phyloP scores from a whole-genome alignment of 2,888 invertebrate species.

The Miltochrista miniata region DNA sequence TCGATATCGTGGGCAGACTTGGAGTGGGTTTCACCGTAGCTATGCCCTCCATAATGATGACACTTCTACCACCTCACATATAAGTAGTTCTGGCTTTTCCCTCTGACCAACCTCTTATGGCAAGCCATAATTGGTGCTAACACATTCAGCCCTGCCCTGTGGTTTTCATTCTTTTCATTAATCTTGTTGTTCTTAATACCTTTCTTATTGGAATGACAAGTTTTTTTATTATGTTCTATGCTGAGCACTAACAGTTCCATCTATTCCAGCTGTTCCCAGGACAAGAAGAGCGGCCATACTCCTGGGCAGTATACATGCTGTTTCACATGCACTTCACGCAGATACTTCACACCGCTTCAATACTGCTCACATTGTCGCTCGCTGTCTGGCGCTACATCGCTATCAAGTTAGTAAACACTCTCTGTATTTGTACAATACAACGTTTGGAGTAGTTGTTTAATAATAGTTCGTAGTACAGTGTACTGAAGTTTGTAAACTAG shows the following conservation, averaged over 20 bases:
- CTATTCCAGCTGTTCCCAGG: constrained; percentile 81
- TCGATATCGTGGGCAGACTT: too few relatives aligned
- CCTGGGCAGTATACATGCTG: constrained; percentile 89
- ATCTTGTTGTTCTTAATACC: too few relatives aligned
- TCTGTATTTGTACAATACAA: constrained; percentile 2
- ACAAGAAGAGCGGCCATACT: constrained; percentile 85
- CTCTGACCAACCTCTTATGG: too few relatives aligned
- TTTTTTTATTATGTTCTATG: neutral
- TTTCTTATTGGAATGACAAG: too few relatives aligned
- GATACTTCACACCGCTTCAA: constrained; percentile 92
- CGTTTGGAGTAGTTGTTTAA: neutral
- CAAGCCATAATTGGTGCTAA: too few relatives aligned
- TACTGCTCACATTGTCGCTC: constrained; percentile 89
- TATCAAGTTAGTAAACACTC: constrained; percentile 85
- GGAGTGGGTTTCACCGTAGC: too few relatives aligned
- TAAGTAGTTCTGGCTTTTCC: too few relatives aligned
- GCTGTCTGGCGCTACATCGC: constrained; percentile 95
- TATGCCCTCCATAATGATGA: too few relatives aligned
- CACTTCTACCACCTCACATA: too few relatives aligned
- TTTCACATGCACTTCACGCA: constrained; percentile 93
- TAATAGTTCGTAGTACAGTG: neutral
- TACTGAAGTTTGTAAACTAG: neutral
- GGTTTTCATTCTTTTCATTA: too few relatives aligned
- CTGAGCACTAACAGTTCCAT: neutral
- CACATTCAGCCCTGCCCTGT: too few relatives aligned